A percentile compares a stretch with the other conserved stretches of the same genome.
These are phyloP conservation scores for Spondyliosoma cantharus DNA, from an alignment of 2,797 vertebrate species.

Conservation along the genomic window DNA sequence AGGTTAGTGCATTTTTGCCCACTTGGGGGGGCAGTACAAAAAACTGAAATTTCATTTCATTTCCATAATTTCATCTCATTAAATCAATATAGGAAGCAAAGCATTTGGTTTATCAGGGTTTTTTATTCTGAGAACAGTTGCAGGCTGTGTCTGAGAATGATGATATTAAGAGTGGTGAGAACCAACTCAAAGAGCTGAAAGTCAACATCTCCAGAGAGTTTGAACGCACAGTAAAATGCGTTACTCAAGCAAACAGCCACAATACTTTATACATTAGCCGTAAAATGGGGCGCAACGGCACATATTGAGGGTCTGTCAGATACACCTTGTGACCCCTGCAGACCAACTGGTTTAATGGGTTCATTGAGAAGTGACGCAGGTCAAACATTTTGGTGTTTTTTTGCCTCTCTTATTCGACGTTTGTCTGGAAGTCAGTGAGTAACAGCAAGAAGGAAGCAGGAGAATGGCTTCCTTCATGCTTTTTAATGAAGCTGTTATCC, in stretches of 20 bases:
- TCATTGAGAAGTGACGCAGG: not conserved
- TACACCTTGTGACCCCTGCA: no score
- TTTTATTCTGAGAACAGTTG: not conserved
- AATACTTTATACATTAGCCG: no score
- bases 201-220: no score
- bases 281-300: no score
- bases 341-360: not conserved
- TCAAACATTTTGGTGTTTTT: not conserved
- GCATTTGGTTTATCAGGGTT: not conserved
- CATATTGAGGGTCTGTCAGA: no score
- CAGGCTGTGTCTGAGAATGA: not conserved
- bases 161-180: no score
- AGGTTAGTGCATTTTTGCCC: slow-evolving; percentile 57
- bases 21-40: no score
- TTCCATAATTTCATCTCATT: no score
- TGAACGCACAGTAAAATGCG: no score
- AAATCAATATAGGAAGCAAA: not conserved
- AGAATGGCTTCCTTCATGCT: not conserved
- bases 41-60: no score
- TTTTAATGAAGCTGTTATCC: not conserved
- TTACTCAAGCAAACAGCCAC: no score
- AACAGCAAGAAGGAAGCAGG: not conserved
- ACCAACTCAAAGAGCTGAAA: no score
- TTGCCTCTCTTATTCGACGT: not conserved
- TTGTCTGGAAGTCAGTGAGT: not conserved